Conservation (phyloP, 2,113 vertebrate species). For the Tursiops truncatus region DNA sequence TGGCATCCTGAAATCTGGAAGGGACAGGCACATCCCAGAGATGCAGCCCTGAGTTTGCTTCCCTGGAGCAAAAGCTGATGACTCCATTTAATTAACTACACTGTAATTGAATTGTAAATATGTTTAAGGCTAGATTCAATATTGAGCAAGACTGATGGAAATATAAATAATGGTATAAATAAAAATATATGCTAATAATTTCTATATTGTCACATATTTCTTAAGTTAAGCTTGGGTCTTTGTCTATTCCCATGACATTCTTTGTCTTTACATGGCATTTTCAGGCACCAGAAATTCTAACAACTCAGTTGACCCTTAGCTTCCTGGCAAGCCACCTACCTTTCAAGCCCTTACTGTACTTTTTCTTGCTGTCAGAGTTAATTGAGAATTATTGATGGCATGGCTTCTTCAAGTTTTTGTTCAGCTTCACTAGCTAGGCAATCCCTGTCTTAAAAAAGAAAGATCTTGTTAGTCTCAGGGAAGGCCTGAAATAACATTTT, state of each 20-base stretch:
- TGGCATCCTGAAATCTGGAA: background rate
- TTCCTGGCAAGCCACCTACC: background rate
- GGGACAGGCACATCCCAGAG: background rate
- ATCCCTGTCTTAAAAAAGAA: constrained; percentile 1
- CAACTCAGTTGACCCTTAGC: background rate
- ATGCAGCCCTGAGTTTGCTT: background rate
- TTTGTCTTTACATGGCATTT: background rate
- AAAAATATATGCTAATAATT: background rate
- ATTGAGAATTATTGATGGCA: constrained; percentile 58
- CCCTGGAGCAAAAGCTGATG: background rate
- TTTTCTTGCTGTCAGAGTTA: constrained; percentile 53
- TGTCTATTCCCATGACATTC: background rate
- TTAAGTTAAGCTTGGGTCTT: background rate
- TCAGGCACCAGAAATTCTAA: background rate
- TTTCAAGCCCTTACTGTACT: background rate
- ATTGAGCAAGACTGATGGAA: background rate
- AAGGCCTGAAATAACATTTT: constrained; percentile 50
- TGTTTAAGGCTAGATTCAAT: background rate
- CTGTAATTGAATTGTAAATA: background rate
- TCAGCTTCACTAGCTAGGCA: constrained; percentile 38
- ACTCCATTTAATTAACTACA: background rate
- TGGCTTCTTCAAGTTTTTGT: constrained; percentile 39
- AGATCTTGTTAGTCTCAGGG: constrained; percentile 1
- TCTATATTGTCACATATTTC: background rate
- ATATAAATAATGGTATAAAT: background rate